Percentiles rank a stretch among this genome's conserved stretches.
Conservation (phyloP, 2,888 invertebrate genomes). For the Plemyria rubiginata region DNA sequence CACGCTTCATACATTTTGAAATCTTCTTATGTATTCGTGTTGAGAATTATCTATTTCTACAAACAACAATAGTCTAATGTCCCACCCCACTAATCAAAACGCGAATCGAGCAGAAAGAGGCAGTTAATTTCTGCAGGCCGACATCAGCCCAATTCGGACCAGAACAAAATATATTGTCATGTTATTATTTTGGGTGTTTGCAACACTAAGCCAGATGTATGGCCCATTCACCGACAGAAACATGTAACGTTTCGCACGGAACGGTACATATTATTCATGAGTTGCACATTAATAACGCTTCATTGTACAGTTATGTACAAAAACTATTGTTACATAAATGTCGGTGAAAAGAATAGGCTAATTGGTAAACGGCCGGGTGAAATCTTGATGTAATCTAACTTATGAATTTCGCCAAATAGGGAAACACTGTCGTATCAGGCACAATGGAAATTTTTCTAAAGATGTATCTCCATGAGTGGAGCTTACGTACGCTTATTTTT, state of each 20-base stretch:
- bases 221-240: slow-evolving; percentile 74
- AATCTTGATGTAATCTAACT: background rate
- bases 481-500: too few species aligned
- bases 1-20: too few species aligned
- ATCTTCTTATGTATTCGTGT: too few species aligned
- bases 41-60: too few species aligned
- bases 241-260: slow-evolving; percentile 53
- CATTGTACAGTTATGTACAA: slow-evolving; percentile 65
- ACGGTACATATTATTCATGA: slow-evolving; percentile 74
- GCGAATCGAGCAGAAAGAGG: slow-evolving; percentile 36
- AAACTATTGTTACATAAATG: slow-evolving; percentile 57
- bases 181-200: slow-evolving; percentile 78
- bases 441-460: too few species aligned
- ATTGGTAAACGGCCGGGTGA: slow-evolving; percentile 21
- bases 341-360: slow-evolving; percentile 33
- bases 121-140: slow-evolving; percentile 37
- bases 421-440: too few species aligned
- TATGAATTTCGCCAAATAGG: too few species aligned
- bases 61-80: too few species aligned
- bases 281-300: slow-evolving; percentile 67
- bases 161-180: slow-evolving; percentile 67
- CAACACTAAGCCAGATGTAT: slow-evolving; percentile 79
- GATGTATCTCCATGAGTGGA: too few species aligned
- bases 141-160: slow-evolving; percentile 32
- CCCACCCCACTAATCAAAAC: background rate